These are phyloP conservation scores for Dasyornis broadbenti DNA, from an alignment of 2,113 vertebrate genomes.

Conservation along the genomic window DNA sequence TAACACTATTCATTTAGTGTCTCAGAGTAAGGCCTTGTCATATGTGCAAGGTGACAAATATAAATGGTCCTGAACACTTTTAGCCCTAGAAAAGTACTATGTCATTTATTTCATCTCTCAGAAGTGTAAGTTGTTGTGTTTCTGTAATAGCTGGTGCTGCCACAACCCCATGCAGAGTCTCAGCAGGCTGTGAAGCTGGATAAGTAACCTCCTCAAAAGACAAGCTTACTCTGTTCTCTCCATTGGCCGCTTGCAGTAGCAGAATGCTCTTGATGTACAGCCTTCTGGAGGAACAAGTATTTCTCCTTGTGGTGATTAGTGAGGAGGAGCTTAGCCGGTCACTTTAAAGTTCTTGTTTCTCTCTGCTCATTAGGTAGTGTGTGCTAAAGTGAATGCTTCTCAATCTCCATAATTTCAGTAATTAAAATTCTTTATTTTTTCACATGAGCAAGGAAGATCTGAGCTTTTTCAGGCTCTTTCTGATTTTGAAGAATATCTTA, in stretches of 20 bases:
- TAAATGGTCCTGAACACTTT: background rate
- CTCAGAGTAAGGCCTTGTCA: background rate
- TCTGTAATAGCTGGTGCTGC: background rate
- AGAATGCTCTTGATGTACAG: background rate
- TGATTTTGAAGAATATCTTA: background rate
- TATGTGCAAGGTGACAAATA: background rate
- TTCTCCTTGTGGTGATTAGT: background rate
- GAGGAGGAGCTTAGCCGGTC: background rate
- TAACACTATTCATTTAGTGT: background rate
- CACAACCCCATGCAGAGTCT: background rate
- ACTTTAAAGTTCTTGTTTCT: background rate
- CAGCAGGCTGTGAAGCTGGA: background rate
- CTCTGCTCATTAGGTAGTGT: background rate
- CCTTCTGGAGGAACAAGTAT: background rate
- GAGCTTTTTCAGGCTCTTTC: background rate
- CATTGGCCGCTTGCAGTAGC: background rate
- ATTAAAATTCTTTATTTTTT: background rate
- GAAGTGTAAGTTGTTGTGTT: background rate
- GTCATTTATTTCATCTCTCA: background rate
- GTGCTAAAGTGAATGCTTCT: background rate
- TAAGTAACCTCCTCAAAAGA: background rate
- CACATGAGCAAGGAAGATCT: background rate
- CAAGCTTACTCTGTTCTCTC: background rate
- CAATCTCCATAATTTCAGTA: background rate
- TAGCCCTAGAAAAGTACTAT: background rate